Percentiles rank a stretch among this genome's conserved stretches.
Conservation (phyloP, 2,113 vertebrate genomes). For the Eptatretus burgeri region DNA sequence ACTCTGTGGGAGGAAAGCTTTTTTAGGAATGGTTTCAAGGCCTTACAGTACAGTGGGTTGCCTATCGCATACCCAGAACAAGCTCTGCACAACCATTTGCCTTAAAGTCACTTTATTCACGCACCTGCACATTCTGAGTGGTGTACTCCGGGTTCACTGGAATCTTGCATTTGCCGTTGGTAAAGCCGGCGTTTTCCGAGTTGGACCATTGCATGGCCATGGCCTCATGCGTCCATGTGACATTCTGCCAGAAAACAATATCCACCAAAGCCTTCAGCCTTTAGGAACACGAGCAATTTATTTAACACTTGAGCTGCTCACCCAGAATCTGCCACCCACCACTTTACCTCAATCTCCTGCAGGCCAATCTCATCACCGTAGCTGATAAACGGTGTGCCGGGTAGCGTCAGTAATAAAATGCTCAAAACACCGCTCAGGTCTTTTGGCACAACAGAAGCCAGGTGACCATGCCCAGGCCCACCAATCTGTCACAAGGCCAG, state of each 20-base stretch:
- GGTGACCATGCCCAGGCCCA: too few species aligned
- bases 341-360: conserved; percentile 12
- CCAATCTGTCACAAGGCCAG: too few species aligned
- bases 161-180: not conserved
- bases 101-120: not conserved
- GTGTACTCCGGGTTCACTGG: not conserved
- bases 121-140: not conserved
- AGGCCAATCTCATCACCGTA: conserved; percentile 15
- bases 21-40: not conserved
- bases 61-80: conserved; percentile 1
- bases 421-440: conserved; percentile 16
- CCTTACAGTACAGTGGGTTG: not conserved
- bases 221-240: not conserved
- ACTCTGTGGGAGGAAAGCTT: not conserved
- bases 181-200: not conserved
- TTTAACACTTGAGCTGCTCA: too few species aligned
- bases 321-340: too few species aligned
- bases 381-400: conserved; percentile 20
- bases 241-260: not conserved
- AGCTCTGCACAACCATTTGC: not conserved
- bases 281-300: not conserved
- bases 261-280: not conserved
- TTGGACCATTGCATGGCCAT: not conserved
- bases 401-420: conserved; percentile 24
- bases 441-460: too few species aligned